Conservation (phyloP, 23 tunicate species). For the Pegea sp. region DNA sequence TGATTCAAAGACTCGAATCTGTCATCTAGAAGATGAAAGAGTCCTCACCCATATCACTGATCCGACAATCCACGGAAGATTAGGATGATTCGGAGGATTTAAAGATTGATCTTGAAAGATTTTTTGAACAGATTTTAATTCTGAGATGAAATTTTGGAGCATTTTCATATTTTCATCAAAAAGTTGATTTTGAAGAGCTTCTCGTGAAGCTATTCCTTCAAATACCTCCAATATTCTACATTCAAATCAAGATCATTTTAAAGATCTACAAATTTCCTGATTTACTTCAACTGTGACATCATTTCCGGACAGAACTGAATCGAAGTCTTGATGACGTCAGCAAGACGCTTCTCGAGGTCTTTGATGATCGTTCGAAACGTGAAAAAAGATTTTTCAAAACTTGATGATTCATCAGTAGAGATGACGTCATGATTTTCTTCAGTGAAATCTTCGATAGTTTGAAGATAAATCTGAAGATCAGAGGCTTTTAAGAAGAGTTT, state of each 20-base stretch:
- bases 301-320: constrained; percentile 46
- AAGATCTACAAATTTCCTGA: neutral
- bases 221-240: constrained; percentile 80
- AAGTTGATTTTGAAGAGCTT: constrained; percentile 57
- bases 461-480: constrained; percentile 35
- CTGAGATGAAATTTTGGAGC: constrained; percentile 21
- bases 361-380: constrained; percentile 64
- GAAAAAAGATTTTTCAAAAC: constrained; percentile 70
- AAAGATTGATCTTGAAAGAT: constrained; percentile 26
- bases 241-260: too few relatives aligned
- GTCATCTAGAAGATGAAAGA: neutral
- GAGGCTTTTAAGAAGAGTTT: too few relatives aligned
- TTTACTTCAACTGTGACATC: constrained; percentile 70
- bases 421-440: constrained; percentile 65
- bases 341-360: constrained; percentile 62
- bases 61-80: constrained; percentile 68
- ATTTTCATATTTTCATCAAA: neutral
- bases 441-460: constrained; percentile 67
- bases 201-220: constrained; percentile 80
- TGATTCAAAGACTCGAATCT: constrained; percentile 2
- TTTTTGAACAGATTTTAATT: constrained; percentile 45
- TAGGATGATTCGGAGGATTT: constrained; percentile 53
- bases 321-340: constrained; percentile 64
- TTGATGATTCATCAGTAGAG: constrained; percentile 55
- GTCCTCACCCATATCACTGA: constrained; percentile 60